Conservation (phyloP, 2,888 invertebrate species). For the Nymphalis urticae region DNA sequence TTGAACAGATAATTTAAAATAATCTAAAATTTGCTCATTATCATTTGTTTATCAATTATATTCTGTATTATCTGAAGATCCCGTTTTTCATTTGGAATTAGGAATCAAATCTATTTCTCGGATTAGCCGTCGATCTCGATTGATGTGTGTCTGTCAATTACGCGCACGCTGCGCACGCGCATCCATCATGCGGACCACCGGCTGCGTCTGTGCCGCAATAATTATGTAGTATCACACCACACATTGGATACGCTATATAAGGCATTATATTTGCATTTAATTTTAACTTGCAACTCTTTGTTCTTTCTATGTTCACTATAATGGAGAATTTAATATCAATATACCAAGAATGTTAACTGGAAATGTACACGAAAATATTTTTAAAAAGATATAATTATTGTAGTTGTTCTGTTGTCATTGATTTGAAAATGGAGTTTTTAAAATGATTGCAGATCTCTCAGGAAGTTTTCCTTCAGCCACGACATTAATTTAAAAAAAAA, state of each 20-base stretch:
- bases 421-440: too few relatives aligned
- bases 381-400: too few relatives aligned
- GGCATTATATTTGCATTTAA: background rate
- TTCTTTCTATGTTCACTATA: background rate
- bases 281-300: background rate
- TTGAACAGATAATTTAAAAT: too few relatives aligned
- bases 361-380: too few relatives aligned
- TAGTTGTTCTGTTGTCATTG: too few relatives aligned
- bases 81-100: conserved; percentile 7
- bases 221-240: conserved; percentile 16
- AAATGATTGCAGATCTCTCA: too few relatives aligned
- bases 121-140: conserved; percentile 21
- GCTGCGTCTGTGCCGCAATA: conserved; percentile 6
- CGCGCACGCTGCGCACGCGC: conserved; percentile 44
- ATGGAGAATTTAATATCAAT: too few relatives aligned
- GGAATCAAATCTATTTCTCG: conserved; percentile 15
- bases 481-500: too few relatives aligned
- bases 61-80: background rate
- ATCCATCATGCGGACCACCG: conserved; percentile 48
- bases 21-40: too few relatives aligned
- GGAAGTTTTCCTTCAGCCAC: too few relatives aligned
- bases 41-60: background rate
- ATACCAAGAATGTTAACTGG: too few relatives aligned
- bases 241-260: background rate
- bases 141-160: conserved; percentile 55